A percentile compares a stretch with the other conserved stretches of the same genome.
phyloP scores from a whole-genome alignment of 2,797 vertebrate genomes.

The Choloepus didactylus region DNA sequence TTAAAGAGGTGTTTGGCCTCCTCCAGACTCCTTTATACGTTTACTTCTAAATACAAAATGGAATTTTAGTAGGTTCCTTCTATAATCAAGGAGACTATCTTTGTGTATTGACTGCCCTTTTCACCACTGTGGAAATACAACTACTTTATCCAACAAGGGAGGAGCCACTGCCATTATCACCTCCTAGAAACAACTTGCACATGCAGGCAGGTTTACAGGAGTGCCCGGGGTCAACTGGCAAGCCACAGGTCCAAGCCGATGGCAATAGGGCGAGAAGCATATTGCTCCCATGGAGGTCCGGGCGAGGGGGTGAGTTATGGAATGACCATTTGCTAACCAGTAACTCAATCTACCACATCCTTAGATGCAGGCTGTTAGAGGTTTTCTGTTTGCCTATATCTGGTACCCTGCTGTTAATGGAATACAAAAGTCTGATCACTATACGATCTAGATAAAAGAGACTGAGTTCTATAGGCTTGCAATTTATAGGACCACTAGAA shows the following conservation, averaged over 20 bases:
- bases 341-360: not conserved
- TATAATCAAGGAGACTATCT: conserved; percentile 64
- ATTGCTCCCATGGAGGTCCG: not conserved
- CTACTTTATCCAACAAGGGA: conserved; percentile 36
- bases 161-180: not conserved
- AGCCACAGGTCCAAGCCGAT: not conserved
- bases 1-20: conserved; percentile 83
- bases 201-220: not conserved
- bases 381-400: not conserved
- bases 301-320: not conserved
- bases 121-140: conserved; percentile 34
- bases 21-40: conserved; percentile 72
- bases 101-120: conserved; percentile 51
- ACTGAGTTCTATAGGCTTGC: not conserved
- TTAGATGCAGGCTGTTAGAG: not conserved
- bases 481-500: conserved; percentile 27
- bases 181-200: conserved; percentile 13
- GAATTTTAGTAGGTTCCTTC: conserved; percentile 73
- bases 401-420: not conserved
- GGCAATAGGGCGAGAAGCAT: not conserved
- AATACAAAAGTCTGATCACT: conserved; percentile 12
- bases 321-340: not conserved
- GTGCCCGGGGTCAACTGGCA: not conserved
- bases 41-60: conserved; percentile 73
- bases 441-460: not conserved